Percentiles rank a stretch among this genome's conserved stretches.
Evolutionary conservation across 2,797 vertebrate species (phyloP).

Genomic region (Poeciliopsis turneri): DNA sequence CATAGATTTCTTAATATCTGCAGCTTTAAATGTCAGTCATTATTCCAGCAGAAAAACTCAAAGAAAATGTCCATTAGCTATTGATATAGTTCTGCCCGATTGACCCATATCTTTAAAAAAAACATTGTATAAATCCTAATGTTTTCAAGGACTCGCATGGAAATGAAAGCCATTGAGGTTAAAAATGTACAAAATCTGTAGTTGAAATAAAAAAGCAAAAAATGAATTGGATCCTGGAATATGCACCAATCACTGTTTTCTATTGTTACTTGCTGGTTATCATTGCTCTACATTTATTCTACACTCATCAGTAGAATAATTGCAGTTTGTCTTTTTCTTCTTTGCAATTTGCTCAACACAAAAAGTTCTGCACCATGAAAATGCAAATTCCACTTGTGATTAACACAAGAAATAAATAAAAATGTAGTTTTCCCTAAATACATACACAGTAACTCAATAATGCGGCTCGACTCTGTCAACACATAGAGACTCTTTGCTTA

Average conservation of each 20-base stretch:
- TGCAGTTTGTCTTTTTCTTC: not conserved
- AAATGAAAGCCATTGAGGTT: not conserved
- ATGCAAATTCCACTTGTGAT: not conserved
- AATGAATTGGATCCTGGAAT: not conserved
- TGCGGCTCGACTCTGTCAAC: not conserved
- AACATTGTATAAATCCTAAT: not conserved
- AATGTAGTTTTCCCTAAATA: not conserved
- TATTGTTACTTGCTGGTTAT: not conserved
- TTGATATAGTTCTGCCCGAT: not conserved
- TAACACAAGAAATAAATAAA: not conserved
- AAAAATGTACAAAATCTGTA: not conserved
- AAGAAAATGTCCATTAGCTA: not conserved
- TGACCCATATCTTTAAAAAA: not conserved
- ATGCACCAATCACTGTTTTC: not conserved
- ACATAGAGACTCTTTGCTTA: not conserved
- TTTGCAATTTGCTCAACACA: not conserved
- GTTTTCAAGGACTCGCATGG: not conserved
- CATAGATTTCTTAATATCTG: not conserved
- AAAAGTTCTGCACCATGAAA: not conserved
- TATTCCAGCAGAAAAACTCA: not conserved
- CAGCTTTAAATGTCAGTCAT: constrained; percentile 1
- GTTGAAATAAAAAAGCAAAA: not conserved
- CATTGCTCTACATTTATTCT: not conserved
- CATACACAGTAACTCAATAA: not conserved
- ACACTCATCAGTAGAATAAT: not conserved